Evolutionary conservation across 2,888 invertebrate genomes (phyloP), one percentile per base, ranked within the genome.

Genomic region (Salpingus planirostris): DNA sequence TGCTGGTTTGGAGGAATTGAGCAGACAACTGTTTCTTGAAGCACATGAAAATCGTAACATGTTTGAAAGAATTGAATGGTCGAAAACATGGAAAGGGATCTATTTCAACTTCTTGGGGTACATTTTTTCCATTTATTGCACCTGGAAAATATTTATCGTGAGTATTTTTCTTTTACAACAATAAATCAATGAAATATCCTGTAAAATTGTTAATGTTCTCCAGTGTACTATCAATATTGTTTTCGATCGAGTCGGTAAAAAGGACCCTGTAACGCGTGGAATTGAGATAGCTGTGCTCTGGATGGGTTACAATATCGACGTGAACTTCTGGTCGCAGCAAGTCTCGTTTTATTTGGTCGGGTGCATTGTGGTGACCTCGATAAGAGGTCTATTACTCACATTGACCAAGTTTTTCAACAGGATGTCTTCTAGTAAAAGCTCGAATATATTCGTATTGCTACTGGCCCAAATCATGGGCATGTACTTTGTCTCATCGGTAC

Each of bases 401-500:
- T 71, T 98, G 23, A 97, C 98, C 7, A 98, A 98, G 92, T 98
- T 98, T 63, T 99, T 98, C 74, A 96, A 98, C 69, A 92, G 95
- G 54, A 95, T 99, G 56, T 96, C 97, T 1, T 97, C 95, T 49
- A 93, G 90, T 47, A 97, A 97, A 65, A 97, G 96, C 2, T 97
- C 97, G 6, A 97, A 97, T 62, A 85, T 98, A 33, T 96, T 98
- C 47, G 97, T 99, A 2, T 66, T 99, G 29, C 82, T 93, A 42
- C 69, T 98, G 24, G 98, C 97, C 1, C 96, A 98, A 69, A 88
- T 98, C 50, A 98, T 99, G 98, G 97, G 97, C 21, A 98, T 98
- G 97, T 98, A 98, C 61, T 98, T 98, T 67, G 91, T 97, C 31
- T 96, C 96, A 0, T 95, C 92, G 0, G 97, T 98, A 0, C 73